Evolutionary conservation across 2,113 vertebrate genomes (phyloP).

Genomic region (Pristiophorus japonicus): DNA sequence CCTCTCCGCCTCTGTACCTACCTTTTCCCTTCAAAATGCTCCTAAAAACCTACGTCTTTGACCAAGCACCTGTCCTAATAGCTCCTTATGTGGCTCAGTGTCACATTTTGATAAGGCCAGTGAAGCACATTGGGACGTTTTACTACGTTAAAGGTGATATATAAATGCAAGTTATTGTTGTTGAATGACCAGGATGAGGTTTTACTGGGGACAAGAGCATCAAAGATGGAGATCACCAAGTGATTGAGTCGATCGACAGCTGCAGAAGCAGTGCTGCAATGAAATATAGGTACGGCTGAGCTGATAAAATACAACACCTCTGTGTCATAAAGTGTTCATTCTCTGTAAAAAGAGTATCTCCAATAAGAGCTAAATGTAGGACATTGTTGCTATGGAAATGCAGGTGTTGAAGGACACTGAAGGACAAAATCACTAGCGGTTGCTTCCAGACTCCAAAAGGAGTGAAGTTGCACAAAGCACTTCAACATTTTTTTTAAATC

Average conservation of each 20-base stretch:
- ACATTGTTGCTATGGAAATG: background rate
- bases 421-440: background rate
- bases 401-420: background rate
- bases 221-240: background rate
- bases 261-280: background rate
- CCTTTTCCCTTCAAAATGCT: background rate
- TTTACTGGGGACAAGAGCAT: background rate
- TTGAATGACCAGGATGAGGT: background rate
- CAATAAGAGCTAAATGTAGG: background rate
- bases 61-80: background rate
- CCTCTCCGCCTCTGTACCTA: background rate
- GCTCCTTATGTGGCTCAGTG: background rate
- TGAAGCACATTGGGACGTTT: background rate
- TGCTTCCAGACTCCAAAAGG: background rate
- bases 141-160: background rate
- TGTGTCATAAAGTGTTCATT: background rate
- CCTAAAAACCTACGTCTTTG: background rate
- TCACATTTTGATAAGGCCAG: background rate
- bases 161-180: background rate
- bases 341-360: background rate
- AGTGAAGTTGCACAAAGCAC: background rate
- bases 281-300: background rate
- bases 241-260: background rate
- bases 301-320: background rate
- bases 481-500: background rate